phyloP scores from a whole-genome alignment of 2,888 invertebrate genomes.

The Ceratothoa steindachneri region DNA sequence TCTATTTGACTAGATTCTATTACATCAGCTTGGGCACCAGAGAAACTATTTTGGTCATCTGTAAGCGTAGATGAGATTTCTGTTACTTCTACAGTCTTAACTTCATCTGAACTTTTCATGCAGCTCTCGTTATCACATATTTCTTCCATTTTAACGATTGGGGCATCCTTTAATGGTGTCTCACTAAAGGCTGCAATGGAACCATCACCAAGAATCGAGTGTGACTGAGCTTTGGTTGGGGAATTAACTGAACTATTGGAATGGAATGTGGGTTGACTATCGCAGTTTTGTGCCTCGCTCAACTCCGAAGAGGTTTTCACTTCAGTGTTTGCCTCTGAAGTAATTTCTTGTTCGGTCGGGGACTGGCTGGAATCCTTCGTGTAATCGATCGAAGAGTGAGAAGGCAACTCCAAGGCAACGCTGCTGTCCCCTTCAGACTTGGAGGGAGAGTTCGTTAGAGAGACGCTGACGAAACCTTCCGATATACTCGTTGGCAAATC shows the following conservation, averaged over 20 bases:
- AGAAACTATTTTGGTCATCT: too few relatives aligned
- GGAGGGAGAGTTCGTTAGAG: not conserved
- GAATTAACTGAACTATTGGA: not conserved
- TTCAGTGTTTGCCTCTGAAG: not conserved
- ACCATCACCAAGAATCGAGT: not conserved
- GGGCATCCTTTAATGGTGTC: not conserved
- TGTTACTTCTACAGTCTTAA: too few relatives aligned
- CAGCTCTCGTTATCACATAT: constrained; percentile 7
- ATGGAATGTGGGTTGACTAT: not conserved
- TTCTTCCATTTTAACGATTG: constrained; percentile 2
- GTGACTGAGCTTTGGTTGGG: not conserved
- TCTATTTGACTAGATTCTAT: too few relatives aligned
- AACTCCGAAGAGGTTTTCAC: not conserved
- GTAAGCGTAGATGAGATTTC: too few relatives aligned
- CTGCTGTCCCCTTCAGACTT: not conserved
- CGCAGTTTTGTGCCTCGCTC: not conserved
- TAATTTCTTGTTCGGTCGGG: not conserved
- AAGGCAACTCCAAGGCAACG: not conserved
- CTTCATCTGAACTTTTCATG: too few relatives aligned
- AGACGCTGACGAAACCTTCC: not conserved
- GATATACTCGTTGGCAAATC: not conserved
- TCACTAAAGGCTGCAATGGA: not conserved
- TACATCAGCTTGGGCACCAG: too few relatives aligned
- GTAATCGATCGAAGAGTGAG: not conserved
- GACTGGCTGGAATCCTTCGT: not conserved